Evolutionary conservation across 2,888 invertebrate species (phyloP), one percentile per base, ranked within the genome.

Genomic region (Cerastoderma edule): DNA sequence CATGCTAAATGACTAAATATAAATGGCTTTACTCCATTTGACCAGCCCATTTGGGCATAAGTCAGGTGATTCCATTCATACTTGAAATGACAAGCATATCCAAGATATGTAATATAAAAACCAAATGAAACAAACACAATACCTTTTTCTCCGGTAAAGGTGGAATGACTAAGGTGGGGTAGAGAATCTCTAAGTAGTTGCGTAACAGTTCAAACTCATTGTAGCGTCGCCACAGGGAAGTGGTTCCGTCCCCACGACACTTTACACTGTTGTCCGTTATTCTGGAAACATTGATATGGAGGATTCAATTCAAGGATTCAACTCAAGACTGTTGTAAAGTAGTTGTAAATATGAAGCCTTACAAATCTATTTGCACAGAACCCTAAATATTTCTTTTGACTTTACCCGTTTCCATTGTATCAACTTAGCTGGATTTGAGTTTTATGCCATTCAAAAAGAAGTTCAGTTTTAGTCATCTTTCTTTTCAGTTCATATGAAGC

Each of bases 181-280:
- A 96, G 39, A 95, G 95, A 35, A 95, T 94, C 89, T 95, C 96
- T 74, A 97, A 93, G 89, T 96, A 96, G 84, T 95, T 95, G 85
- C 96, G 94, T 65, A 97, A 94, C 84, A 96, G 95, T 91, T 96
- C 96, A 94, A 97, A 97, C 92, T 97, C 97, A 57, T 96, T 96
- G 90, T 97, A 97, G 39, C 97, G 93, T 84, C 97, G 74, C 92
- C 92, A 92, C n/a, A 90, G 79, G 1, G 91, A 90, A 6, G 91
- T 90, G 0, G 91, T 89, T 0, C 89, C 89, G 69, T 91, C 90
- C 27, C 90, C 91, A 68, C 86, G 89, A 53, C 90, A 89, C 44
- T 90, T 89, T 80, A 92, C 89, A 67, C 85, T 86, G 50, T 85
- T 84, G 72, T 92, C 92, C 39, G 86, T 91, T 24, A 92, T 91